Evolutionary conservation across 2,888 invertebrate species (phyloP).

Genomic region (Diaphora mendica): DNA sequence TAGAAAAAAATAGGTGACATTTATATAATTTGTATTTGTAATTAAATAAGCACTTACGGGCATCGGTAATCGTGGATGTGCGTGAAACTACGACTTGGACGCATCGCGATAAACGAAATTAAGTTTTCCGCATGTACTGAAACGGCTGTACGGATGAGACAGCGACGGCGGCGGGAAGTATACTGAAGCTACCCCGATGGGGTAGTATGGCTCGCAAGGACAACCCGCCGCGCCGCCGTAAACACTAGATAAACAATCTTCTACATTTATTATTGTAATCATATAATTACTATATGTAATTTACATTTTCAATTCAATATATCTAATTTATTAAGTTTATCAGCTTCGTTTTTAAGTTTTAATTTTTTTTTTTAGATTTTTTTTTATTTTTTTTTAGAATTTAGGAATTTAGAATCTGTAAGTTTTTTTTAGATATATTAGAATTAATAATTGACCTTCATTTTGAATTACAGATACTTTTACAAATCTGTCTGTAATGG

Average conservation of each 20-base stretch:
- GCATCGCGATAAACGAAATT: constrained; percentile 36
- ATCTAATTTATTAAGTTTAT: neutral
- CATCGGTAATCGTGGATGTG: constrained; percentile 67
- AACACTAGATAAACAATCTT: neutral
- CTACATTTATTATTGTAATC: neutral
- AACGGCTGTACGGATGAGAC: constrained; percentile 43
- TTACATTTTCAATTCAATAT: neutral
- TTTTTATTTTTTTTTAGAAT: too few species aligned
- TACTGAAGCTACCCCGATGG: constrained; percentile 47
- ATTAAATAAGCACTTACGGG: constrained; percentile 57
- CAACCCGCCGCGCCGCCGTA: constrained; percentile 31
- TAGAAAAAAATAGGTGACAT: neutral
- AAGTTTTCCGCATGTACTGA: constrained; percentile 20
- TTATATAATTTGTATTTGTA: neutral
- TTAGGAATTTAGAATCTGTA: neutral
- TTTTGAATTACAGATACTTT: neutral
- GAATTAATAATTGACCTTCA: neutral
- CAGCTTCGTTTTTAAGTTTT: neutral
- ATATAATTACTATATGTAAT: too few species aligned
- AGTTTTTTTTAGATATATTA: neutral
- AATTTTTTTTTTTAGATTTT: neutral
- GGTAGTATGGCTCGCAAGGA: constrained; percentile 46
- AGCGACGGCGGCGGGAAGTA: constrained; percentile 47
- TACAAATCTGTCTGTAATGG: neutral
- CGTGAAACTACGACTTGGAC: constrained; percentile 52